Evolutionary conservation across 92 coral and sea anemone species (phyloP).

Genomic region (Ricordea florida): DNA sequence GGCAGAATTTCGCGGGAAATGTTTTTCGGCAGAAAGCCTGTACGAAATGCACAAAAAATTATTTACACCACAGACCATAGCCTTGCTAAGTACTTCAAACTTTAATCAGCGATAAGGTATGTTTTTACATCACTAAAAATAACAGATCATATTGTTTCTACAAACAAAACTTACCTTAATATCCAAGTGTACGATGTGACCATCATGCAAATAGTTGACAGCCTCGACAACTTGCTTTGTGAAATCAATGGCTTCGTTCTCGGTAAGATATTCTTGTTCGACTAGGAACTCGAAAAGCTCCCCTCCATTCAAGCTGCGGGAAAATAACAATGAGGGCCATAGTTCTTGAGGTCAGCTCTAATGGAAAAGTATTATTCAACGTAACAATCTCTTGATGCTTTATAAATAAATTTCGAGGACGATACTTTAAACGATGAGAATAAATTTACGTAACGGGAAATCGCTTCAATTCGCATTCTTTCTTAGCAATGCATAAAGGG

Average conservation of each 20-base stretch:
- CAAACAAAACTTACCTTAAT: constrained; percentile 70
- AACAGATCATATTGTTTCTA: background rate
- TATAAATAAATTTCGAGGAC: no score
- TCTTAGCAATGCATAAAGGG: background rate
- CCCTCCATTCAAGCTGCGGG: constrained; percentile 90
- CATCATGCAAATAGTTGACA: constrained; percentile 73
- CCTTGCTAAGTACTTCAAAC: background rate
- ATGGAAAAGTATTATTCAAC: no score
- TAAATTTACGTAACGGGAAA: no score
- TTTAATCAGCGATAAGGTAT: background rate
- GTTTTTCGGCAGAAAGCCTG: no score
- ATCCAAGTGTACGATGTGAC: constrained; percentile 84
- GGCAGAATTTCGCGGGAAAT: no score
- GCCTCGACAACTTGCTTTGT: constrained; percentile 84
- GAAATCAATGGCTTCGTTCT: constrained; percentile 87
- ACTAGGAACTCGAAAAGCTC: constrained; percentile 90
- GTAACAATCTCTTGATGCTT: no score
- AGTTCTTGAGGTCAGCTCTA: no score
- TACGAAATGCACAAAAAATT: no score
- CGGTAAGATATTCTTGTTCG: constrained; percentile 86
- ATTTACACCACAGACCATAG: background rate
- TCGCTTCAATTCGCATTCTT: background rate
- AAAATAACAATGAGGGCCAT: background rate
- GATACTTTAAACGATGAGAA: no score
- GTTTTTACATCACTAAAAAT: background rate